Percentiles rank a stretch among this genome's conserved stretches.
Conservation (phyloP, 2,888 invertebrate genomes). For the Cactoblastis cactorum region DNA sequence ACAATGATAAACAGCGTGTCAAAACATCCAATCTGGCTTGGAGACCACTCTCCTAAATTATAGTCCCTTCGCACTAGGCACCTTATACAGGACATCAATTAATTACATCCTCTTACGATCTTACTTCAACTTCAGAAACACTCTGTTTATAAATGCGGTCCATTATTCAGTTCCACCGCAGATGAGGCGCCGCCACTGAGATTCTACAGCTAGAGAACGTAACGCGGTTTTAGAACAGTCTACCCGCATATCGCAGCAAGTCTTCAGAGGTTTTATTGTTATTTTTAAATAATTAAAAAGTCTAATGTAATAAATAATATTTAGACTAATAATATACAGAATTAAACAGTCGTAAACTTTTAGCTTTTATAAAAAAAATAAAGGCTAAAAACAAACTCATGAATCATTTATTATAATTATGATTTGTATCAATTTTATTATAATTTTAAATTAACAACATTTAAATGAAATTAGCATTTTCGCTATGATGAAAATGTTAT, state of each 20-base stretch:
- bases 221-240: not conserved
- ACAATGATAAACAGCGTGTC: not conserved
- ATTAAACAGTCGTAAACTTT: too few relatives aligned
- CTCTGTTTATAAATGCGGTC: slow-evolving; percentile 70
- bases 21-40: slow-evolving; percentile 8
- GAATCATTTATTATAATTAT: too few relatives aligned
- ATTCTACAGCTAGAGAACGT: not conserved
- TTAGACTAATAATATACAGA: too few relatives aligned
- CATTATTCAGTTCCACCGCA: slow-evolving; percentile 70
- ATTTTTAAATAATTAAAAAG: too few relatives aligned
- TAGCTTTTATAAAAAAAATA: too few relatives aligned
- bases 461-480: too few relatives aligned
- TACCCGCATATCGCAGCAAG: not conserved
- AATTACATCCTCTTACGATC: slow-evolving; percentile 61
- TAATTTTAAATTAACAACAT: too few relatives aligned
- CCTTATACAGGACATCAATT: slow-evolving; percentile 52
- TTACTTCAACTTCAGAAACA: slow-evolving; percentile 54
- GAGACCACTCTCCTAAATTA: slow-evolving; percentile 42
- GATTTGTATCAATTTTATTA: too few relatives aligned
- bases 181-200: slow-evolving; percentile 46
- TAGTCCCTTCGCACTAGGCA: slow-evolving; percentile 51
- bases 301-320: too few relatives aligned
- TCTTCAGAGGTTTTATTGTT: too few relatives aligned
- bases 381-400: too few relatives aligned
- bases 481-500: too few relatives aligned